Conservation (phyloP, 2,888 invertebrate species). For the Trichopria drosophilae region DNA sequence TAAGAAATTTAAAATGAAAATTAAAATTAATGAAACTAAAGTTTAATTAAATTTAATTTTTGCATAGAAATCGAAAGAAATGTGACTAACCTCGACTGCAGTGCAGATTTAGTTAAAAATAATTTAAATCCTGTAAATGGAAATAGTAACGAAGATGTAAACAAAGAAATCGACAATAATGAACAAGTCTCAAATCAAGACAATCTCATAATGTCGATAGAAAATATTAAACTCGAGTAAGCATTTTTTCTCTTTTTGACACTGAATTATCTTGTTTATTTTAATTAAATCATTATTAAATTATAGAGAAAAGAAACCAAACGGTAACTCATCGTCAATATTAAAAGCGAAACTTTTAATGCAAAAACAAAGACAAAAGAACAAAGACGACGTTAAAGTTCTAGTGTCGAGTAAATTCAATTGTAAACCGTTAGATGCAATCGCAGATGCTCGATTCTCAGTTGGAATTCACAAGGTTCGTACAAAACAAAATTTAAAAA, state of each 20-base stretch:
- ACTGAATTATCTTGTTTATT: too few relatives aligned
- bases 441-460: constrained; percentile 46
- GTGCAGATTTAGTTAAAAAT: too few relatives aligned
- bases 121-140: constrained; percentile 4
- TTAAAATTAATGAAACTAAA: background rate
- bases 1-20: constrained; percentile 18
- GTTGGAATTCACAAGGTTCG: constrained; percentile 39
- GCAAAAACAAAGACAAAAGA: constrained; percentile 13
- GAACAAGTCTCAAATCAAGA: too few relatives aligned
- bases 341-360: constrained; percentile 1
- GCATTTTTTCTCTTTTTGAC: too few relatives aligned
- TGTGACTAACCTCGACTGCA: background rate
- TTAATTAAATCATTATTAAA: too few relatives aligned
- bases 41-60: constrained; percentile 6
- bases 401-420: constrained; percentile 41
- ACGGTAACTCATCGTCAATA: too few relatives aligned
- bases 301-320: too few relatives aligned
- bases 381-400: constrained; percentile 39
- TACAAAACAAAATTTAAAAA: constrained; percentile 1
- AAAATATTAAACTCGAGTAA: too few relatives aligned
- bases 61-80: constrained; percentile 5
- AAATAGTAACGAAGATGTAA: background rate
- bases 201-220: too few relatives aligned
- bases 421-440: constrained; percentile 38
- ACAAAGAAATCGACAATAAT: too few relatives aligned